Conservation (phyloP, 2,113 vertebrate genomes). For the Bungarus multicinctus region DNA sequence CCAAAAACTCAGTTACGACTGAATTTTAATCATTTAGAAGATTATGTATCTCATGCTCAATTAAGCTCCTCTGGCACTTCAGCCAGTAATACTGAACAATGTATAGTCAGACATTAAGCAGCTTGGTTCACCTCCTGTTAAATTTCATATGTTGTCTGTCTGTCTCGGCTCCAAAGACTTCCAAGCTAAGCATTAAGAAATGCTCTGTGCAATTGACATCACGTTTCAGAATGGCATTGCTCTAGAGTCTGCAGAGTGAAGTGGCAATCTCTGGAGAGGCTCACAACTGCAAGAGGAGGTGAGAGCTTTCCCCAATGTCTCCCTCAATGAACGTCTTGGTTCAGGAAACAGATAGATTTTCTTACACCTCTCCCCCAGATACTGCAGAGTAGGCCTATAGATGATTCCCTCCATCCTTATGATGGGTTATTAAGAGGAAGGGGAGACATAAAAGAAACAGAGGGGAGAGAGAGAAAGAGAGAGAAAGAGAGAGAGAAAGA, state of each 20-base stretch:
- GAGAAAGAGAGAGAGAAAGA: fast-evolving
- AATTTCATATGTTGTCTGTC: slow-evolving; percentile 1
- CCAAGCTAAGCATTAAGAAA: not conserved
- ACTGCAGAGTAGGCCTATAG: no score
- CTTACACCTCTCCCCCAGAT: not conserved
- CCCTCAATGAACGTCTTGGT: not conserved
- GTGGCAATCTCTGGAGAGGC: not conserved
- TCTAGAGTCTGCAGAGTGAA: not conserved
- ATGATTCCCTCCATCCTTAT: not conserved
- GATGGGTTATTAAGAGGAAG: not conserved
- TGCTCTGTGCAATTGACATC: not conserved
- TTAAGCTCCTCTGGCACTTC: not conserved
- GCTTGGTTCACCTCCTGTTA: not conserved
- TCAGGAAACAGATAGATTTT: not conserved
- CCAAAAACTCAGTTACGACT: not conserved
- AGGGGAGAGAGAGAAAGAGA: not conserved
- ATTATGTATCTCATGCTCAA: not conserved
- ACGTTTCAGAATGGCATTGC: not conserved
- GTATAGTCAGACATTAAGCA: not conserved
- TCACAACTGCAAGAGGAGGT: not conserved
- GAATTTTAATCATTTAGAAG: not conserved
- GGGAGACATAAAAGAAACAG: not conserved
- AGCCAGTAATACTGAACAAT: not conserved
- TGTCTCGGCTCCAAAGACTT: not conserved
- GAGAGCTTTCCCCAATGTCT: slow-evolving; percentile 3